Conservation (phyloP, 2,113 vertebrate genomes). For the Dryoscopus gambensis region DNA sequence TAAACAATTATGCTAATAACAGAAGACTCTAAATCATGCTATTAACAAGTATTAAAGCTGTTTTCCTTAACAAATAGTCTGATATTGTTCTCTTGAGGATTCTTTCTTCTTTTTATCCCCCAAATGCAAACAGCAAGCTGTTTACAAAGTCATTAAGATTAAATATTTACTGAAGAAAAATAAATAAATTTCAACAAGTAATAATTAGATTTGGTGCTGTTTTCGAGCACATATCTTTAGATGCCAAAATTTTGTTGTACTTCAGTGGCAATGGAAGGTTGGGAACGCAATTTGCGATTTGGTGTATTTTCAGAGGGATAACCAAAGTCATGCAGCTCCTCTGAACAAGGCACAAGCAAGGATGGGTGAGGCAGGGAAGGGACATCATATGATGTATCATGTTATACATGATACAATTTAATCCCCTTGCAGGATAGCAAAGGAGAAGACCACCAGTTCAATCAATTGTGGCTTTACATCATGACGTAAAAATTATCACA, state of each 20-base stretch:
- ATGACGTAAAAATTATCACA: background rate
- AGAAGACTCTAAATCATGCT: background rate
- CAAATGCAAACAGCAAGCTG: background rate
- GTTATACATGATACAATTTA: background rate
- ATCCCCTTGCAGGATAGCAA: background rate
- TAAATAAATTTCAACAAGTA: background rate
- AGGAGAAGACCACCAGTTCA: background rate
- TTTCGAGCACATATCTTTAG: background rate
- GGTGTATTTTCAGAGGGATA: background rate
- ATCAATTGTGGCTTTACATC: background rate
- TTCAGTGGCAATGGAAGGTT: background rate
- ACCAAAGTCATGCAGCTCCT: background rate
- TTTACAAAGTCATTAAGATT: background rate
- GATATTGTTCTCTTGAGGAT: background rate
- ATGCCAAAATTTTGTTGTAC: background rate
- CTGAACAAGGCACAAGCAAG: background rate
- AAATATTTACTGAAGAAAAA: background rate
- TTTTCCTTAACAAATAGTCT: background rate
- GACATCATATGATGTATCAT: fast-evolving
- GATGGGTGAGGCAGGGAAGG: background rate
- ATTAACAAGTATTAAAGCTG: conserved; percentile 18
- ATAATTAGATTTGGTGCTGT: background rate
- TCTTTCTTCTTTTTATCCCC: background rate
- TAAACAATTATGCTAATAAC: background rate
- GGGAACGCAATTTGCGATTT: background rate